These are phyloP conservation scores for Isichthys henryi DNA, from an alignment of 2,113 vertebrate species.

Conservation along the genomic window DNA sequence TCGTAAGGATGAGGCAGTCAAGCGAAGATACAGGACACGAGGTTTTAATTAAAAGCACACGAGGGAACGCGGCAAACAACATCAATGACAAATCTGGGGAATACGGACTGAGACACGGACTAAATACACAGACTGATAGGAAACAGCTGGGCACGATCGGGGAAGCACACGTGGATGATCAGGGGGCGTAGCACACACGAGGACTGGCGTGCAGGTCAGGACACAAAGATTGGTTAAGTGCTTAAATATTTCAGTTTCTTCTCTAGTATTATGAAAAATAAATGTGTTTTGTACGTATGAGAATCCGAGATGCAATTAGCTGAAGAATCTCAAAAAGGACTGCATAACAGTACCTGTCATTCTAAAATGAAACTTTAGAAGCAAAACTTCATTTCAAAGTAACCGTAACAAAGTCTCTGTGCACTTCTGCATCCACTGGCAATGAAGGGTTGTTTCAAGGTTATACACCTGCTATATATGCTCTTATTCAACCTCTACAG, in stretches of 20 bases:
- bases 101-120: too few species aligned
- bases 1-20: too few species aligned
- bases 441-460: background rate
- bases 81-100: too few species aligned
- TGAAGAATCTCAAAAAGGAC: background rate
- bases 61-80: too few species aligned
- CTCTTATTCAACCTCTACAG: background rate
- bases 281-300: background rate
- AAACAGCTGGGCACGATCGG: too few species aligned
- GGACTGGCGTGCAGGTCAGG: too few species aligned
- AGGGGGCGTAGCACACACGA: too few species aligned
- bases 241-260: background rate
- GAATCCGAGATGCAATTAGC: background rate
- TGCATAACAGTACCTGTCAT: background rate
- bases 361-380: background rate
- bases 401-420: background rate
- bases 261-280: background rate
- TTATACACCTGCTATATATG: background rate
- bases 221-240: background rate
- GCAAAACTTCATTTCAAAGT: background rate
- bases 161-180: too few species aligned
- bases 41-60: too few species aligned
- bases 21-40: too few species aligned
- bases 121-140: too few species aligned
- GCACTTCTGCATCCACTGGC: background rate